Percentiles rank a stretch among this genome's conserved stretches.
phyloP scores from a whole-genome alignment of 2,797 vertebrate species.

The Podarcis lilfordi region DNA sequence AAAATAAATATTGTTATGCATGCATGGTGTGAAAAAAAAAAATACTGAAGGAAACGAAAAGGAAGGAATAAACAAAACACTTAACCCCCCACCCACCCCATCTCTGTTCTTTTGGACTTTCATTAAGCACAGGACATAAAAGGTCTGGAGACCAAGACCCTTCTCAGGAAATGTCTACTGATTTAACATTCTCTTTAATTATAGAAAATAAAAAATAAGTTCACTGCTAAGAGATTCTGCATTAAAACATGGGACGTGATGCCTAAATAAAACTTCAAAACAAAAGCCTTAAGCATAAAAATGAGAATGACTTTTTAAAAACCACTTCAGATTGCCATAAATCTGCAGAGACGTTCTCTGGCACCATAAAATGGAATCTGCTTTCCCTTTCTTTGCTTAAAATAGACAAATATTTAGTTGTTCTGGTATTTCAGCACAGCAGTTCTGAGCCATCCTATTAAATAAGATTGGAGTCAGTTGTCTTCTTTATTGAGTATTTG shows the following conservation, averaged over 20 bases:
- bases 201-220: conserved; percentile 36
- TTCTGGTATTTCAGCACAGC: conserved; percentile 55
- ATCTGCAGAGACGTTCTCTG: conserved; percentile 34
- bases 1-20: neutral
- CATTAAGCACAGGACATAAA: neutral
- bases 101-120: neutral
- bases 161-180: conserved; percentile 2
- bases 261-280: conserved; percentile 48
- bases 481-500: conserved; percentile 63
- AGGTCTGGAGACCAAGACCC: neutral
- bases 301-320: conserved; percentile 60
- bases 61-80: neutral
- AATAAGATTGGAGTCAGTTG: conserved; percentile 67
- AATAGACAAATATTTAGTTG: conserved; percentile 57
- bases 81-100: neutral
- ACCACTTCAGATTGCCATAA: conserved; percentile 40
- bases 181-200: conserved; percentile 44
- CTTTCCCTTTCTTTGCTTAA: conserved; percentile 57
- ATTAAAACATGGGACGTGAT: conserved; percentile 22
- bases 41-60: neutral
- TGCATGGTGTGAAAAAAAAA: neutral
- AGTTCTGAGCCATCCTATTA: conserved; percentile 64
- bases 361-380: conserved; percentile 24
- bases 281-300: conserved; percentile 43
- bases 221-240: neutral